Percentiles rank a stretch among this genome's conserved stretches.
Evolutionary conservation across 2,113 vertebrate genomes (phyloP).

Genomic region (Corythornis cristatus): DNA sequence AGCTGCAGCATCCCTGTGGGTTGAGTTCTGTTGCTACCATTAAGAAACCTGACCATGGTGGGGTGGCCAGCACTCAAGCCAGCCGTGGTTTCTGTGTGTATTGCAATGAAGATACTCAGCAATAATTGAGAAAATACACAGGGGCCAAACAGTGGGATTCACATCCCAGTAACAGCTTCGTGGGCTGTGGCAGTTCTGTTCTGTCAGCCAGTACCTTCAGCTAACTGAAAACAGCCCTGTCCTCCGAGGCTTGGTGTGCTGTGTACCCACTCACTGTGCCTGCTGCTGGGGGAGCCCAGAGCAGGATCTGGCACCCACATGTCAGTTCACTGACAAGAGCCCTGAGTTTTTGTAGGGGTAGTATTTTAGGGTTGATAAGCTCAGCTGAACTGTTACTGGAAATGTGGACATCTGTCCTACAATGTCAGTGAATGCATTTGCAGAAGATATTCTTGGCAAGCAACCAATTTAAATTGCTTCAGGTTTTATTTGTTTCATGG

Average conservation of each 20-base stretch:
- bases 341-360: not conserved
- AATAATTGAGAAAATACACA: too few relatives aligned
- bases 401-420: not conserved
- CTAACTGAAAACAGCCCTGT: not conserved
- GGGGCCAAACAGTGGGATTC: not conserved
- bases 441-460: not conserved
- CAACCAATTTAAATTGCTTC: constrained; percentile 14
- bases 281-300: not conserved
- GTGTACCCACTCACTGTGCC: rapidly evolving
- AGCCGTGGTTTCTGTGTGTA: too few relatives aligned
- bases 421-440: not conserved
- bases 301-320: not conserved
- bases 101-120: too few relatives aligned
- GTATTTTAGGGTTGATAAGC: constrained; percentile 1
- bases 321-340: not conserved
- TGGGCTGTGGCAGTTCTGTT: not conserved
- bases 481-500: not conserved
- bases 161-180: not conserved
- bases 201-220: not conserved
- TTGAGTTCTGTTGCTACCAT: too few relatives aligned
- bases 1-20: too few relatives aligned
- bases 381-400: not conserved
- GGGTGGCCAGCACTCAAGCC: too few relatives aligned
- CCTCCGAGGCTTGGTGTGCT: not conserved
- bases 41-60: too few relatives aligned